Percentiles rank a stretch among this genome's conserved stretches.
phyloP scores from a whole-genome alignment of 2,888 invertebrate species.

The Drosophila affinis region DNA sequence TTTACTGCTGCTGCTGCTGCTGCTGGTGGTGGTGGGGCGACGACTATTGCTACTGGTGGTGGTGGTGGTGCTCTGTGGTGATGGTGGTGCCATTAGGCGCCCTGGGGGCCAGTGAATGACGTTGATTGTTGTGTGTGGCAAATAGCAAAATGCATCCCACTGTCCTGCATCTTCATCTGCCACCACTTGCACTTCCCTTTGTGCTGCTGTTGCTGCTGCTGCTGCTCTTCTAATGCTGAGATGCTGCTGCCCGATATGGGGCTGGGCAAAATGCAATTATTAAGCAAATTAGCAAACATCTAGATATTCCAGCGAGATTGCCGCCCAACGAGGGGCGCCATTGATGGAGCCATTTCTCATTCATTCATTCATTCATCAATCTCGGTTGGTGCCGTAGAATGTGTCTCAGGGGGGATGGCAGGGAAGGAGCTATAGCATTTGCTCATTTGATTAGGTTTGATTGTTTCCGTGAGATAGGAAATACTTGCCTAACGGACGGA shows the following conservation, averaged over 20 bases:
- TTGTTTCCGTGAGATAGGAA: constrained; percentile 64
- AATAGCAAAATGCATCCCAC: constrained; percentile 59
- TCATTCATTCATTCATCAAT: constrained; percentile 73
- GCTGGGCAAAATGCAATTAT: constrained; percentile 68
- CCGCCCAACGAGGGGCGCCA: constrained; percentile 64
- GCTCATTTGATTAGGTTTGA: constrained; percentile 60
- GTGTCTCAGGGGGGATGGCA: constrained; percentile 2
- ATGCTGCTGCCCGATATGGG: background rate
- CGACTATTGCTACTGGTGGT: constrained; percentile 27
- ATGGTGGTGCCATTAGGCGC: constrained; percentile 62
- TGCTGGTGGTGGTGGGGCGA: background rate
- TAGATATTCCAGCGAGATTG: constrained; percentile 64
- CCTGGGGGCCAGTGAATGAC: constrained; percentile 60
- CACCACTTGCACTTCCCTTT: constrained; percentile 52
- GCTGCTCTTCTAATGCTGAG: constrained; percentile 48
- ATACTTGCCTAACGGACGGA: constrained; percentile 21
- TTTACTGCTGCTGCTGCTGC: constrained; percentile 10
- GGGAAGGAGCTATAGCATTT: constrained; percentile 22
- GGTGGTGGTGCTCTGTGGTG: constrained; percentile 36
- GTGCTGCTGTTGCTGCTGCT: constrained; percentile 35
- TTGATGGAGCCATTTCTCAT: constrained; percentile 58
- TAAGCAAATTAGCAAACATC: constrained; percentile 76
- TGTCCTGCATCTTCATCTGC: constrained; percentile 39
- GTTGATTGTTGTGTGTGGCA: constrained; percentile 74
- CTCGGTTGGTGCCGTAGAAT: constrained; percentile 12